Evolutionary conservation across 2,888 invertebrate species (phyloP).

Genomic region (Buathra laborator): DNA sequence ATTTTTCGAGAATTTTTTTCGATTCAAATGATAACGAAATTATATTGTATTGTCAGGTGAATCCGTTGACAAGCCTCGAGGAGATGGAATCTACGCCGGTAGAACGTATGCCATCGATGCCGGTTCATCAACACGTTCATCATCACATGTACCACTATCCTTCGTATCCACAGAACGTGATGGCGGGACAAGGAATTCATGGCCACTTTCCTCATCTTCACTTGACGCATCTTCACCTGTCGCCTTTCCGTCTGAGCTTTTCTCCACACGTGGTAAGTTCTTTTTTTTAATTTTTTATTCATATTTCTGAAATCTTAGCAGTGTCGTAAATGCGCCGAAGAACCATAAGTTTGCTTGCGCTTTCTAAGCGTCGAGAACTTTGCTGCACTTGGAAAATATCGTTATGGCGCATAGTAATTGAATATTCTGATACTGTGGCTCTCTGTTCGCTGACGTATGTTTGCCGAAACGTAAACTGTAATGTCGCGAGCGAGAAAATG

Average conservation of each 20-base stretch:
- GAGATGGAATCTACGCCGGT: constrained; percentile 74
- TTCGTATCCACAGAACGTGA: constrained; percentile 80
- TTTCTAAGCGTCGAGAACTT: no score
- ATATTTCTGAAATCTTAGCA: neutral
- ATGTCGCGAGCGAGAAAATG: no score
- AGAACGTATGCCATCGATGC: constrained; percentile 77
- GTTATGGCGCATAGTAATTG: no score
- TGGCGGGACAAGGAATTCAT: constrained; percentile 76
- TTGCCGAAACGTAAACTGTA: no score
- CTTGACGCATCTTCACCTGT: constrained; percentile 87
- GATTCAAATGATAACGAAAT: neutral
- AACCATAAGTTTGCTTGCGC: no score
- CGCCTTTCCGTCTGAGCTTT: constrained; percentile 87
- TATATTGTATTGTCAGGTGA: constrained; percentile 84
- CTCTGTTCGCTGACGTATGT: no score
- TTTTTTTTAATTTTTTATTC: neutral
- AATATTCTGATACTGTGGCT: no score
- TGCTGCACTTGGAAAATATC: no score
- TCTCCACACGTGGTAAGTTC: constrained; percentile 75
- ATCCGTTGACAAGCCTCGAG: constrained; percentile 79
- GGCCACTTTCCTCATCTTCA: constrained; percentile 78
- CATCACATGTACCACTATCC: constrained; percentile 92
- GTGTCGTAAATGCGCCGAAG: neutral
- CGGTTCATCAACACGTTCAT: constrained; percentile 89
- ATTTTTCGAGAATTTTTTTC: constrained; percentile 15